Base-by-base conservation (phyloP, 1,140 invertebrate genomes). In the Drosophila prosaltans region DNA sequence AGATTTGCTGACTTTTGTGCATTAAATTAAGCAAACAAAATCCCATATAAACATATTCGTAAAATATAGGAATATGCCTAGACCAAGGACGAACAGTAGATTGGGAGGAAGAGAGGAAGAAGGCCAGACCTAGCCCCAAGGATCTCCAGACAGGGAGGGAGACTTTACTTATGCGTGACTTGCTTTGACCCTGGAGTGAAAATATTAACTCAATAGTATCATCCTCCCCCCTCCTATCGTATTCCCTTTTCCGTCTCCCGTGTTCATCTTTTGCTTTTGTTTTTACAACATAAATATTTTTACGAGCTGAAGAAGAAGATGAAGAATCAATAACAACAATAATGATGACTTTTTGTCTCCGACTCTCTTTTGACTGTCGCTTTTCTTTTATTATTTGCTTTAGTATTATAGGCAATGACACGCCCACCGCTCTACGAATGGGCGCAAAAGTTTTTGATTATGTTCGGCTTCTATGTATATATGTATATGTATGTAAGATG, bases 1-100 rank as follows among this genome's bases (percentile, higher is more conserved):
- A 72, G 79, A 74, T 88, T 80, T 88, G 83, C 83, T 86, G 83
- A 86, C 80, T 88, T 76, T 67, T 43, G 55, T 71, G 79, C 79
- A 88, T 74, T 69, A 84, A 65, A 60, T 58, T 64, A 54, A 66
- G 59, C 70, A 73, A 65, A 64, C 62, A 69, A 69, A 80, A 39
- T 60, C 71, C 30, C 71, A 71, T 59, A 81, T 77, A 74, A 74
- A 78, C 69, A 78, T 58, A 78, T 79, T 78, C 79, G 24, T 86
- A 81, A 81, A 85, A 88, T 85, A 77, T 85, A 72, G 59, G 63
- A 69, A 82, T 81, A 39, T 59, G 32, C 30, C 55, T 58, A 59
- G 57, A 21, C 30, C 32, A 39, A 51, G 21, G 8, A 51, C 6
- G 21, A 10, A 24, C 7, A 48, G 6, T 21, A 21, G 45, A 48